Conservation (phyloP, 2,888 invertebrate species). For the Acanthosepion esculentum region DNA sequence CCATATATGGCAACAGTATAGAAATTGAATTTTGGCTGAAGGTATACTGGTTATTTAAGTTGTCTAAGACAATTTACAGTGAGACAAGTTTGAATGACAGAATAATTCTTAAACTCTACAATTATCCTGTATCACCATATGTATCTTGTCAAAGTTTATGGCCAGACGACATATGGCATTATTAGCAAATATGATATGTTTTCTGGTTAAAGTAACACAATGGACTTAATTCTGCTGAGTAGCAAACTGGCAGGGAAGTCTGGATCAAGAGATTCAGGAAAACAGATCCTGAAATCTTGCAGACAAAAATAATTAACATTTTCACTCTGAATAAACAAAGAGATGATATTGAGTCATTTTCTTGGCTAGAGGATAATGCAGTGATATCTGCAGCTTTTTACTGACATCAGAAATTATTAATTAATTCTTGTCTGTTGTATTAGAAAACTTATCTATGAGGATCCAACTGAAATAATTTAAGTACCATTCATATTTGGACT, state of each 20-base stretch:
- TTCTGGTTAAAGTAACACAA: neutral
- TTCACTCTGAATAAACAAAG: neutral
- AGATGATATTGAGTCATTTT: neutral
- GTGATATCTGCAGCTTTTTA: neutral
- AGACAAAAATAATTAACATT: neutral
- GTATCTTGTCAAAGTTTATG: neutral
- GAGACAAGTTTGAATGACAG: neutral
- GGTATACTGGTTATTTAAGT: neutral
- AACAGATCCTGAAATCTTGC: neutral
- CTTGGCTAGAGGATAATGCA: neutral
- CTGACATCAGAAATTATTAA: no score
- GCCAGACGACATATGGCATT: neutral
- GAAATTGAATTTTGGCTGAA: neutral
- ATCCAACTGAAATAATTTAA: neutral
- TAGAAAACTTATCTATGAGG: neutral
- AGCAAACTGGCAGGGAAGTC: neutral
- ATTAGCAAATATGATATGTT: neutral
- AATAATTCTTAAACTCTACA: neutral
- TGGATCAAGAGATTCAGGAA: neutral
- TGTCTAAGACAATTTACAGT: neutral
- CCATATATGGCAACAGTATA: no score
- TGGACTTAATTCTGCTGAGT: neutral
- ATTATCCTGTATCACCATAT: neutral
- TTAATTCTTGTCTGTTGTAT: neutral
- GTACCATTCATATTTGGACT: neutral